Evolutionary conservation across 2,113 vertebrate species (phyloP).

Genomic region (Anhinga anhinga): DNA sequence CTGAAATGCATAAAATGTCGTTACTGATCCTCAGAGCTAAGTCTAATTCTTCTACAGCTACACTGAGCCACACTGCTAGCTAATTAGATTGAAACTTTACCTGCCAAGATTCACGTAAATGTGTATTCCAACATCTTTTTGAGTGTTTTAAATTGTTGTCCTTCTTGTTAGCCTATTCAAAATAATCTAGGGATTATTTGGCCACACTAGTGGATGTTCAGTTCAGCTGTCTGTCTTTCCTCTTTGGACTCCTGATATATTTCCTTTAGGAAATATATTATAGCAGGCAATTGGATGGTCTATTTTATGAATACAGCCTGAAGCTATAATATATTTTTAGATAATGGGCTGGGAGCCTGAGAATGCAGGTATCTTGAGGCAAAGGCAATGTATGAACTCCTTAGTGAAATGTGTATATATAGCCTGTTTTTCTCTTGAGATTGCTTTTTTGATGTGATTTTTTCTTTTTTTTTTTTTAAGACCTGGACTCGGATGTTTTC

Average conservation of each 20-base stretch:
- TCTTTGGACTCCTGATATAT: not conserved
- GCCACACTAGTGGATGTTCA: not conserved
- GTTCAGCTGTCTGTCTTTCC: fast-evolving
- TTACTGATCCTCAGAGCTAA: not conserved
- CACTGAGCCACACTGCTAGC: not conserved
- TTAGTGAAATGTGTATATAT: not conserved
- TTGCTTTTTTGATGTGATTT: too few relatives aligned
- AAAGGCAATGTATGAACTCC: not conserved
- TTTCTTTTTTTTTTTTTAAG: not conserved
- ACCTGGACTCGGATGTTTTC: not conserved
- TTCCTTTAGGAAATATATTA: not conserved
- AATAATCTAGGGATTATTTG: not conserved
- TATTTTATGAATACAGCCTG: not conserved
- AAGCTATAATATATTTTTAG: not conserved
- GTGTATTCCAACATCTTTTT: not conserved
- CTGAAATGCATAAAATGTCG: not conserved
- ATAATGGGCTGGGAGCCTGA: not conserved
- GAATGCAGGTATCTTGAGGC: not conserved
- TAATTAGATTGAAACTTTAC: not conserved
- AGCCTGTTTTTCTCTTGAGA: not conserved
- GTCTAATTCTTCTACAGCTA: not conserved
- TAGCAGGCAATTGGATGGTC: not conserved
- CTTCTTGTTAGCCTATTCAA: not conserved
- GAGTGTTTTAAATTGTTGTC: not conserved
- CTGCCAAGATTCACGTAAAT: not conserved